phyloP scores from a whole-genome alignment of 2,888 invertebrate genomes.

The Ormyrus thymus region DNA sequence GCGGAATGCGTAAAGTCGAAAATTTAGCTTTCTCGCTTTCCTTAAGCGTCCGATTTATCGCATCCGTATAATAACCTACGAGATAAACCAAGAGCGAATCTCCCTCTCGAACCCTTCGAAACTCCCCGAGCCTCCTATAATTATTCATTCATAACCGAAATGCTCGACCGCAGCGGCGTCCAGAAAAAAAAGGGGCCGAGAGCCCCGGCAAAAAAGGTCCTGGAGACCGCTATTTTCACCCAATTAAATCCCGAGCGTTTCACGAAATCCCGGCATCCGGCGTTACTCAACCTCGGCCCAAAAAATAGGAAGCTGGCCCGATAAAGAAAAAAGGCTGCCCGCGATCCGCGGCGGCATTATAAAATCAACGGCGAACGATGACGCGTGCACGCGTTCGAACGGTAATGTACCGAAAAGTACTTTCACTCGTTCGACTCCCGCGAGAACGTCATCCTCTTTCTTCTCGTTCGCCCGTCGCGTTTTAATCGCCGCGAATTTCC shows the following conservation, averaged over 20 bases:
- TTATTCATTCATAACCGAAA: no score
- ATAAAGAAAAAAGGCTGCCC: neutral
- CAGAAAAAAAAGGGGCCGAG: no score
- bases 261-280: conserved; percentile 25
- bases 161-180: no score
- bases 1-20: no score
- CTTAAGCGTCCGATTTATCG: no score
- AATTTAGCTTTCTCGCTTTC: no score
- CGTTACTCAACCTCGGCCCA: conserved; percentile 5
- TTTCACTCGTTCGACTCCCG: conserved; percentile 65
- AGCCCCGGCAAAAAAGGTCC: no score
- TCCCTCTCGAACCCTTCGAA: no score
- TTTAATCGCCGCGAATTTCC: conserved; percentile 55
- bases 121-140: no score
- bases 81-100: no score
- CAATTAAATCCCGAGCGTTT: conserved; percentile 10
- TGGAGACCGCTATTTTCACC: conserved; percentile 11
- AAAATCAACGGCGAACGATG: neutral
- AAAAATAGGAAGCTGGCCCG: neutral
- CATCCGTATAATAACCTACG: no score
- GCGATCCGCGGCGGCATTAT: no score
- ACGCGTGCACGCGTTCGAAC: neutral
- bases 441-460: conserved; percentile 63
- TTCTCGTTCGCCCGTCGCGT: conserved; percentile 40
- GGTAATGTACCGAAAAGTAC: conserved; percentile 57